These are phyloP conservation scores for Threskiornis aethiopicus DNA, from an alignment of 2,797 vertebrate genomes.

Conservation along the genomic window DNA sequence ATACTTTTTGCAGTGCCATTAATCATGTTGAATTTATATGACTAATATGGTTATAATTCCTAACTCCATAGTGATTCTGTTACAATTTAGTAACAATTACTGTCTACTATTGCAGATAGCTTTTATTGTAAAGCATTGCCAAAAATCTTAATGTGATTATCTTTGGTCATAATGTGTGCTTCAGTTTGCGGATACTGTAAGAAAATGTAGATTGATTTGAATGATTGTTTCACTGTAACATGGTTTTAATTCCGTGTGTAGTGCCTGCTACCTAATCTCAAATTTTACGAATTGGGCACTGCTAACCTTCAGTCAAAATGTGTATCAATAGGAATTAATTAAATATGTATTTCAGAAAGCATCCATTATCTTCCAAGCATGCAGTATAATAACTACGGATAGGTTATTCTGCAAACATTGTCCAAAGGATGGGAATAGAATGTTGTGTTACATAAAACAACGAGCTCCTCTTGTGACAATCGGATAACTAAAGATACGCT, in stretches of 20 bases:
- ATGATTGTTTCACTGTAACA: constrained; percentile 53
- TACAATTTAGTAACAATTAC: constrained; percentile 70
- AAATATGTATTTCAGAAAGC: constrained; percentile 7
- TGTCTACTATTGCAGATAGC: constrained; percentile 36
- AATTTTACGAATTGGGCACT: not conserved
- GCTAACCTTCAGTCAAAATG: not conserved
- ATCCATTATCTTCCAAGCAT: constrained; percentile 4
- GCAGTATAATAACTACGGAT: not conserved
- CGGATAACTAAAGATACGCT: not conserved
- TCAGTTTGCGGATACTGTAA: constrained; percentile 25
- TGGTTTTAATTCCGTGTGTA: constrained; percentile 36
- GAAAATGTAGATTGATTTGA: constrained; percentile 58
- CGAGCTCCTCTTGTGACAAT: not conserved
- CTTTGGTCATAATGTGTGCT: constrained; percentile 40
- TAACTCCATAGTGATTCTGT: constrained; percentile 57
- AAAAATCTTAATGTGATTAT: constrained; percentile 57
- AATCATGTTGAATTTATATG: constrained; percentile 53
- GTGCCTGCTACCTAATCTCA: not conserved
- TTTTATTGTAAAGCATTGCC: constrained; percentile 61
- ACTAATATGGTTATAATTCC: constrained; percentile 61
- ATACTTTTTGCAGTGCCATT: constrained; percentile 46
- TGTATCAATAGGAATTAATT: constrained; percentile 15
- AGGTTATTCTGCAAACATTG: not conserved
- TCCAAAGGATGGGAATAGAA: not conserved
- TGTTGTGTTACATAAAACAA: not conserved